Evolutionary conservation across 1,140 invertebrate species (phyloP), one percentile per base, ranked within the genome.

Genomic region (Sarcophaga peregrina): DNA sequence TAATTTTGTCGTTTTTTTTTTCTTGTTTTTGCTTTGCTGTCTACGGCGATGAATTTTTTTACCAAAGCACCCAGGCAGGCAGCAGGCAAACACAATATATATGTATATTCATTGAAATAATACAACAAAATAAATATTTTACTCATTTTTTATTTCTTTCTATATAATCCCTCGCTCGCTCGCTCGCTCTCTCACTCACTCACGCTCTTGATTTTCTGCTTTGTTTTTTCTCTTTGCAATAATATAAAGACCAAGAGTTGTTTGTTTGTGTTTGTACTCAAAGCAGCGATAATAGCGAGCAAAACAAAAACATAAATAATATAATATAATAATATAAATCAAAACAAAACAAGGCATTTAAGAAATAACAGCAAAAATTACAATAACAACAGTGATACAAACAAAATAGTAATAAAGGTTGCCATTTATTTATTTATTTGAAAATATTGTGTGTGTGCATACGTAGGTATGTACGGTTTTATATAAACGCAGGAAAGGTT

Each of bases 231-330:
- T 15, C 62, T 72, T n/a, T 25, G 25, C 25, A 37, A 4, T 37
- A 37, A 37, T 37, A 37, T 37, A 37, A 37, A 37, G 1, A 37
- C 25, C 25, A 37, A 37, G 25, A 37, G 25, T 37, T 37, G 25
- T 37, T 37, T 37, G 25, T 37, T 37, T 37, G 25, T 37, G 25
- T 13, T 52, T 52, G 50, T 13, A 10, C 50, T 9, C 50, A 52
- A 10, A 52, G 7, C 7, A 8, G 20, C n/a, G 74, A 76, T 76
- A n/a, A 76, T 9, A 17, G 46, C 20, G 74, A 76, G 74, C 75
- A 78, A 78, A 78, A 78, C 48, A 78, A 78, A 78, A 78, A 78
- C 75, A n/a, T 50, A 78, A 50, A 50, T 78, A 78, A 72, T 50
- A 50, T 20, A 11, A 11, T 20, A 50, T 25, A 78, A 78, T 10